Base-by-base conservation (phyloP, 2,797 vertebrate genomes). In the Cyprinodon diabolis region DNA sequence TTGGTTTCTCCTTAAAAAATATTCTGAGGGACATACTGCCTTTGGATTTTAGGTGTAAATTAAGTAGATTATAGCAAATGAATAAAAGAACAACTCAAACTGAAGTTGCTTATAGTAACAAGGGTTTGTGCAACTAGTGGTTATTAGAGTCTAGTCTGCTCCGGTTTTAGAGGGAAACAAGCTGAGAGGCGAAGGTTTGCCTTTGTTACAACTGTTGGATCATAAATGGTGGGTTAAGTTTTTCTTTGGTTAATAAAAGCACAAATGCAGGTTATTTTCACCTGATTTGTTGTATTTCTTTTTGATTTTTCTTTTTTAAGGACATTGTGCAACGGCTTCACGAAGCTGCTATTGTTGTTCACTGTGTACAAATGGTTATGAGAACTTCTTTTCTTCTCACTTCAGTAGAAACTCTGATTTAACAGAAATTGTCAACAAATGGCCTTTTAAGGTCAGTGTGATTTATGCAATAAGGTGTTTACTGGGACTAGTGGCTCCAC, bases 401-500 rank as follows among this genome's bases (percentile, higher is more conserved):
- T 84, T 85, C 13, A 51, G 62, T 79, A 69, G 2, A 56, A 51
- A 66, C 84, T 85, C 6, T 37, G 51, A 71, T 37, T 84, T 81
- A 23, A 52, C 60, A 55, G 14, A 58, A 70, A 55, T 63, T 52
- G 81, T 69, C 77, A 87, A 94, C 94, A 91, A 93, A 90, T 91
- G 93, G 86, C 94, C 93, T 9, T 62, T 67, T 87, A 77, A 84
- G 90, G 94, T 96, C 95, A 94, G 95, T 95, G 95, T 96, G 94
- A 94, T 95, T 97, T 98, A 98, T 99, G 98, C 98, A 99, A 99
- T 99, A 98, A 97, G 90, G 93, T 95, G 96, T 97, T 97, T 90
- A 96, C 96, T 93, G 95, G 95, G 94, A 93, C 12, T 94, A 79
- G 91, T 91, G 89, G 91, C 90, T 72, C 87, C 81, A 91, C 93